phyloP scores from a whole-genome alignment of 2,113 vertebrate genomes.

The Pycnonotus jocosus region DNA sequence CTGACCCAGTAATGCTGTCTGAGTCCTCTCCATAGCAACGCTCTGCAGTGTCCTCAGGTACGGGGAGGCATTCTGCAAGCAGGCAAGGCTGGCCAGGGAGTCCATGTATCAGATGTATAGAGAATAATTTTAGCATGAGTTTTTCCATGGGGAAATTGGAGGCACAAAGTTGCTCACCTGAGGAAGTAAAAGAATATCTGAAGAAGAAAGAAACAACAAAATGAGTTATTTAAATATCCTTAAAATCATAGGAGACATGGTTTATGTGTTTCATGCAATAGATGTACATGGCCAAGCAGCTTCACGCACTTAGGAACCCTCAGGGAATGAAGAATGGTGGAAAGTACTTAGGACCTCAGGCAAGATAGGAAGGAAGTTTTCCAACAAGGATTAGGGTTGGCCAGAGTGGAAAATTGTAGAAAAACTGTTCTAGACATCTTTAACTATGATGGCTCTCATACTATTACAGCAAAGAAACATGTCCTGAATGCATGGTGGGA shows the following conservation, averaged over 20 bases:
- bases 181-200: not conserved
- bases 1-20: not conserved
- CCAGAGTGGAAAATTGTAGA: not conserved
- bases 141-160: not conserved
- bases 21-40: conserved; percentile 61
- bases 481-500: not conserved
- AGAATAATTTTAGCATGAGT: not conserved
- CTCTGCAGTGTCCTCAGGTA: not conserved
- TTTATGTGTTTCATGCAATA: not conserved
- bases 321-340: not conserved
- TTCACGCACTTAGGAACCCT: not conserved
- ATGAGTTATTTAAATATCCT: not conserved
- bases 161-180: not conserved
- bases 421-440: not conserved
- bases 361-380: not conserved
- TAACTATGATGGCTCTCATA: not conserved
- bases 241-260: not conserved
- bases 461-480: not conserved
- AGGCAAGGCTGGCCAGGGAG: not conserved
- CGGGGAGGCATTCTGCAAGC: not conserved
- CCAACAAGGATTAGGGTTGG: not conserved
- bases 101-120: fast-evolving
- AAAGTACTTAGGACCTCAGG: not conserved
- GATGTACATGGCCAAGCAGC: not conserved
- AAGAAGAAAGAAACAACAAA: not conserved